These are phyloP conservation scores for Acanthornis magna DNA, from an alignment of 2,797 vertebrate species.

Conservation along the genomic window DNA sequence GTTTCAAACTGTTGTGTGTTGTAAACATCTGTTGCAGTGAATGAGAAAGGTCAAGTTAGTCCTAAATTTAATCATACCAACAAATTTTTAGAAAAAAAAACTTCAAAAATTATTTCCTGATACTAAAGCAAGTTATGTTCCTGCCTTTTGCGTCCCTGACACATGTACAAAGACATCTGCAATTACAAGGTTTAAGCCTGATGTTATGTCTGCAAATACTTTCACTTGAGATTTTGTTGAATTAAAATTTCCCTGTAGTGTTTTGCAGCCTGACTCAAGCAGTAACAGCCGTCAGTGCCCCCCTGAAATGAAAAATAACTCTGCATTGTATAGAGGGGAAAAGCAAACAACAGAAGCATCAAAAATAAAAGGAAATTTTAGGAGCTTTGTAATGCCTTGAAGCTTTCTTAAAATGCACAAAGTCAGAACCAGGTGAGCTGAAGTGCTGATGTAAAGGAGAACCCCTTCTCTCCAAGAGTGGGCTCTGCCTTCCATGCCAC, in stretches of 20 bases:
- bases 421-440: background rate
- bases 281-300: background rate
- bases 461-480: background rate
- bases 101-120: background rate
- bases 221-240: background rate
- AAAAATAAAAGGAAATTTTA: background rate
- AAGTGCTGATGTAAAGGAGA: background rate
- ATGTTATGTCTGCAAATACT: background rate
- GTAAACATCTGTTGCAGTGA: background rate
- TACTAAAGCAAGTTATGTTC: background rate
- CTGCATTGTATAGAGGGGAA: background rate
- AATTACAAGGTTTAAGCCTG: background rate
- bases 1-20: background rate
- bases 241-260: background rate
- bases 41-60: background rate
- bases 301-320: background rate
- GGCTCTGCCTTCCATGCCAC: background rate
- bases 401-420: background rate
- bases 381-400: background rate
- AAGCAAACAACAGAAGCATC: background rate
- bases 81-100: background rate
- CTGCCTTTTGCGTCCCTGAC: background rate
- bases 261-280: background rate
- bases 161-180: background rate
- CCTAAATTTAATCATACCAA: background rate